These are phyloP conservation scores for Hippoglossus stenolepis DNA, from an alignment of 2,113 vertebrate genomes.

Conservation along the genomic window DNA sequence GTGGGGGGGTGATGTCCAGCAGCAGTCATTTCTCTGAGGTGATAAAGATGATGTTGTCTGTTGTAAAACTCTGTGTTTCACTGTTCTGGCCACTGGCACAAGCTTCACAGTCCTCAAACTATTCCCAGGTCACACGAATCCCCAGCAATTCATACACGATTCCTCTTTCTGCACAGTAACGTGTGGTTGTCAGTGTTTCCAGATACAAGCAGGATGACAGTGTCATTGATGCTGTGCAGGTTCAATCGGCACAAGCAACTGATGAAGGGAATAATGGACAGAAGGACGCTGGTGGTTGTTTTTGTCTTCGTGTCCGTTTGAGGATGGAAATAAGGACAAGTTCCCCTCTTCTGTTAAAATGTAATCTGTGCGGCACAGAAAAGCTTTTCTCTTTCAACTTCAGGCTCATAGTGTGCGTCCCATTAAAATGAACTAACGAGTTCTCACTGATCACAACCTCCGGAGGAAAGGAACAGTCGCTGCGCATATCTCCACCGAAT, in stretches of 20 bases:
- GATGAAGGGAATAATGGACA: background rate
- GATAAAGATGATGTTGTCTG: conserved; percentile 1
- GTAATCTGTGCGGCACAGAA: background rate
- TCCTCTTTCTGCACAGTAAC: background rate
- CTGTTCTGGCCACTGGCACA: background rate
- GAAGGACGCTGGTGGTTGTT: background rate
- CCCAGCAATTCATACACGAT: background rate
- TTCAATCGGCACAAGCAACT: background rate
- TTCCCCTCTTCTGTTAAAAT: background rate
- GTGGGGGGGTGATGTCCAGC: background rate
- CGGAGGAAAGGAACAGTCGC: too few relatives aligned
- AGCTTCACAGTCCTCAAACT: background rate
- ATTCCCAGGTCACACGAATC: background rate
- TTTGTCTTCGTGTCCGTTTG: background rate
- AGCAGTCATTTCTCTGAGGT: conserved; percentile 11
- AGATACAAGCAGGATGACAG: too few relatives aligned
- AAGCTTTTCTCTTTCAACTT: too few relatives aligned
- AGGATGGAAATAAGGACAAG: background rate
- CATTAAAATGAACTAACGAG: background rate
- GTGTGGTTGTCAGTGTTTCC: too few relatives aligned
- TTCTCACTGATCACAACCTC: too few relatives aligned
- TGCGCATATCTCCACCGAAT: too few relatives aligned
- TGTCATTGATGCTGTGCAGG: too few relatives aligned
- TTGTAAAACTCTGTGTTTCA: background rate
- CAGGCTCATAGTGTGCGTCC: too few relatives aligned